Base-by-base conservation (phyloP, 2,888 invertebrate genomes). In the Drosophila lacicola region DNA sequence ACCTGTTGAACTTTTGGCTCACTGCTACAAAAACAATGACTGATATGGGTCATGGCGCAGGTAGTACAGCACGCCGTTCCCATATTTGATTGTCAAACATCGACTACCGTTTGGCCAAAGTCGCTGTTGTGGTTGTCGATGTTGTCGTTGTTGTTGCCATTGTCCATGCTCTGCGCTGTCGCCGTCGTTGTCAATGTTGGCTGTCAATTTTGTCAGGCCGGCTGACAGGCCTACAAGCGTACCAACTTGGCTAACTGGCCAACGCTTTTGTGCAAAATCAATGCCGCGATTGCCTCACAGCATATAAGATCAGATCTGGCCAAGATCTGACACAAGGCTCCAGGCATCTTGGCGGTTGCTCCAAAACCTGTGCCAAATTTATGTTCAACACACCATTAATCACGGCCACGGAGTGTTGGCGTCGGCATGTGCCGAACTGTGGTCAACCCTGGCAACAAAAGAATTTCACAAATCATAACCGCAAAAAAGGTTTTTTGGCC, bases 51-150 rank as follows among this genome's bases (percentile, higher is more conserved):
- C 83, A 82, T 41, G 70, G 65, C 29, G 37, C 81, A 78, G 82
- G 79, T 80, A 82, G 58, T 70, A 51, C 54, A 51, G 72, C 65
- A 51, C 44, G 33, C 44, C 78, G 58, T 79, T 76, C 70, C 88
- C 88, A 84, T 87, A 87, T 87, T 84, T 87, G 84, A 89, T 89
- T 87, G 89, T 72, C 42, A 60, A 70, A 86, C 83, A 86, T 71
- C 69, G 74, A 74, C 83, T 88, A 83, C 87, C 88, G 89, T 88
- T 87, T 64, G 84, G 65, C 64, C 80, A 61, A 64, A 49, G 55
- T 42, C 47, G 66, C 37, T 39, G 41, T 34, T 14, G 41, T 34
- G 34, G 58, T 19, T 11, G 19, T 34, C 37, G 54, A 34, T 19
- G 36, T 19, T 37, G 14, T n/a, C n/a, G 34, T n/a, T 25, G 57